These are phyloP conservation scores for Porites rus DNA, from an alignment of 92 coral and sea anemone species.

Conservation along the genomic window DNA sequence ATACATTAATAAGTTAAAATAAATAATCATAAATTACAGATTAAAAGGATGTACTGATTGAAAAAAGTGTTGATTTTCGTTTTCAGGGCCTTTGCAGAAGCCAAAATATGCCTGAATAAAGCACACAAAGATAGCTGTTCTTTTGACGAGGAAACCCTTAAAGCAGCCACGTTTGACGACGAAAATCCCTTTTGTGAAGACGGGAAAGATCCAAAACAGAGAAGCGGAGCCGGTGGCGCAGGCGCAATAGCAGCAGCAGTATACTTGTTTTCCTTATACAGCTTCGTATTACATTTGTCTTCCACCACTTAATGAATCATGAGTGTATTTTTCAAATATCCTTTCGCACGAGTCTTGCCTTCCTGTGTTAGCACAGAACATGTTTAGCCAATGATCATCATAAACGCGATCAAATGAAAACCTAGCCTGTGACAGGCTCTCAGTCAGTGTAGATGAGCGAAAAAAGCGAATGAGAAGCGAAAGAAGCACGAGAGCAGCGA, in stretches of 20 bases:
- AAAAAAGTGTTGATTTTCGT: background rate
- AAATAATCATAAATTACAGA: too few relatives aligned
- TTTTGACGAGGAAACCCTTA: background rate
- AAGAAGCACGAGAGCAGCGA: too few relatives aligned
- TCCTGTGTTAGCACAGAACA: too few relatives aligned
- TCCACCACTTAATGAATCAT: background rate
- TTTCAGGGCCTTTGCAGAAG: conserved; percentile 40
- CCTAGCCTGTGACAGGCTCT: too few relatives aligned
- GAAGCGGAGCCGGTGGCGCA: background rate
- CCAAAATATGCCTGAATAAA: conserved; percentile 36
- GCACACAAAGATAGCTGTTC: conserved; percentile 6
- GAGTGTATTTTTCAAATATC: too few relatives aligned
- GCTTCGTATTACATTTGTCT: background rate
- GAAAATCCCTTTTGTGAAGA: conserved; percentile 41
- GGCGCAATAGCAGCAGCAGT: background rate
- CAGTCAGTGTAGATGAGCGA: too few relatives aligned
- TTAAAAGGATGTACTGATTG: too few relatives aligned
- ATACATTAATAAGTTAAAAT: too few relatives aligned
- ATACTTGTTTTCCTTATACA: background rate
- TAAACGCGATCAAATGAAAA: too few relatives aligned
- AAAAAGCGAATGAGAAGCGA: too few relatives aligned
- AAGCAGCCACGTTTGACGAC: conserved; percentile 39
- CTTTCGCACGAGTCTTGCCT: too few relatives aligned
- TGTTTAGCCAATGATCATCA: too few relatives aligned
- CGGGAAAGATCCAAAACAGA: conserved; percentile 26